Evolutionary conservation across 1,140 invertebrate species (phyloP).

Genomic region (Pteromalus puparum): DNA sequence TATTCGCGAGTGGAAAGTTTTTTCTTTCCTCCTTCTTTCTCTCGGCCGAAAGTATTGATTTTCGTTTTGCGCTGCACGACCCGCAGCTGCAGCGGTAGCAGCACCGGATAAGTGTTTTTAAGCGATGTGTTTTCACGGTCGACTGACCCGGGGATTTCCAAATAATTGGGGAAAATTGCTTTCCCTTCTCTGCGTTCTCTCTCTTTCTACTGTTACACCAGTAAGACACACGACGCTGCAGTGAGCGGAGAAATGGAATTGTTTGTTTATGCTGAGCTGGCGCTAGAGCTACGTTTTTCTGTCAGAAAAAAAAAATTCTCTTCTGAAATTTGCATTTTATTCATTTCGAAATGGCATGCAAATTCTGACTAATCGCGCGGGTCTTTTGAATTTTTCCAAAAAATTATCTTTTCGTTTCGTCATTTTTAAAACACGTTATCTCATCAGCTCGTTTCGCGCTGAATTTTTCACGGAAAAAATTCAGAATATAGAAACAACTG

Average conservation of each 20-base stretch:
- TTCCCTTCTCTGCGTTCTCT: background rate
- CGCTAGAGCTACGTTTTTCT: too few relatives aligned
- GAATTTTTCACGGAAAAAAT: too few relatives aligned
- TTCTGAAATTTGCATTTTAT: background rate
- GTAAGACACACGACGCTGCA: background rate
- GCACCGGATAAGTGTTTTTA: conserved; percentile 35
- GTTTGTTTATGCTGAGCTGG: background rate
- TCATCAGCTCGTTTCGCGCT: too few relatives aligned
- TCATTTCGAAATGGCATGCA: background rate
- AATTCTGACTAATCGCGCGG: background rate
- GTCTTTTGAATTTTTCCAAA: background rate
- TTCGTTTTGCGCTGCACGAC: conserved; percentile 25
- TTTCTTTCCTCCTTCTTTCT: background rate
- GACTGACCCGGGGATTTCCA: background rate
- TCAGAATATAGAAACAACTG: too few relatives aligned
- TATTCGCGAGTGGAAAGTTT: background rate
- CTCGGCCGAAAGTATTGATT: conserved; percentile 33
- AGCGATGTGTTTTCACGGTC: conserved; percentile 32
- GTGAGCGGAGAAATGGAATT: background rate
- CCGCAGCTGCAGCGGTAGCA: background rate
- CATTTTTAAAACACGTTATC: too few relatives aligned
- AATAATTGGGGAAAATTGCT: conserved; percentile 28
- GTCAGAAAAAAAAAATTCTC: too few relatives aligned
- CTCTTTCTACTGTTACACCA: background rate
- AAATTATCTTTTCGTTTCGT: background rate